Conservation (phyloP, 2,797 vertebrate genomes). For the Podargus strigoides region DNA sequence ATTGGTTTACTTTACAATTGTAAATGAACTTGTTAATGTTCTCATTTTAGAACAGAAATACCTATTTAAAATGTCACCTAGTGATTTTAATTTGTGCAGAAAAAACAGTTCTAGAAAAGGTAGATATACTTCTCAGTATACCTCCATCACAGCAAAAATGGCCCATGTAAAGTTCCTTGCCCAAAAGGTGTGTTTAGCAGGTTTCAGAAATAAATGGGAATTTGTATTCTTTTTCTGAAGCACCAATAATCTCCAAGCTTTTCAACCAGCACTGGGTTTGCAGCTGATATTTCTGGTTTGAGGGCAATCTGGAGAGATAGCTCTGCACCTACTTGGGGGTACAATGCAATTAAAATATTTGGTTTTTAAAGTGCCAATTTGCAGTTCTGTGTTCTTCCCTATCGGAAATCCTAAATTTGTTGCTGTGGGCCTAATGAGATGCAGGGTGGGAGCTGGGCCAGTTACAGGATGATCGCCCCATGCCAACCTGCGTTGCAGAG, state of each 20-base stretch:
- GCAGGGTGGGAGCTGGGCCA: neutral
- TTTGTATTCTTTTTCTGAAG: neutral
- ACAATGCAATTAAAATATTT: neutral
- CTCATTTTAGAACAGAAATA: constrained; percentile 11
- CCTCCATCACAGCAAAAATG: neutral
- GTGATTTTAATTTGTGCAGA: neutral
- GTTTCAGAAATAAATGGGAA: neutral
- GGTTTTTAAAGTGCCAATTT: neutral
- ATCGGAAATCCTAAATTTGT: neutral
- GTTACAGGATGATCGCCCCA: neutral
- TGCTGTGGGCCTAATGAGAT: neutral
- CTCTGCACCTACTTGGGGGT: neutral
- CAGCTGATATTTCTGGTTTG: neutral
- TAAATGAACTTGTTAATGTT: constrained; percentile 12
- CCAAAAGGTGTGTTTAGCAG: neutral
- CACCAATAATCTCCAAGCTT: neutral
- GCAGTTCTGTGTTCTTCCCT: neutral
- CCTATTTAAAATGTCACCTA: neutral
- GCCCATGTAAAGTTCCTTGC: neutral
- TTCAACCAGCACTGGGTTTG: neutral
- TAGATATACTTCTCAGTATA: neutral
- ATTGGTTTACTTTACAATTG: constrained; percentile 12
- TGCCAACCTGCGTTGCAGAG: neutral
- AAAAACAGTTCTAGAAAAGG: neutral
- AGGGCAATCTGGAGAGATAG: neutral